Evolutionary conservation across 2,888 invertebrate genomes (phyloP), one percentile per base, ranked within the genome.

Genomic region (Epinotia nisella): DNA sequence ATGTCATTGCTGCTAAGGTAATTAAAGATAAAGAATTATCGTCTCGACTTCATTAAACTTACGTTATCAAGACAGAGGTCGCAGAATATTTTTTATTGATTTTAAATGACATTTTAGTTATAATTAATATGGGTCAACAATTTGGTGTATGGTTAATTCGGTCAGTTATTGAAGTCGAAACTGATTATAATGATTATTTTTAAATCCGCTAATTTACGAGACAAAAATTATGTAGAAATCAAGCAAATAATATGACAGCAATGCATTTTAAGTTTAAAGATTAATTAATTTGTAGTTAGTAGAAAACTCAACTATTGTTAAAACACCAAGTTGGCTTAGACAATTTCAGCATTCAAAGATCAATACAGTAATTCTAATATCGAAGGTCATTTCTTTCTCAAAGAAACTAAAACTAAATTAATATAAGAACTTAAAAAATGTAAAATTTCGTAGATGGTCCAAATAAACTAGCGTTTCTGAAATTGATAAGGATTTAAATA

Each of bases 1-100:
- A 24, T 68, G 67, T 76, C 78, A 78, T 82, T 85, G 81, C 80
- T 82, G 81, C 81, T 82, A 82, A 84, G 53, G 51, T 59, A 55
- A 70, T 70, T 66, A 75, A 68, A 17, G 65, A 70, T 65, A 74
- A 60, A 56, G 56, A 70, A 69, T 69, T 74, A 75, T 75, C 73
- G 56, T 53, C 61, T 51, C 65, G 68, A 64, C 70, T 64, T 62
- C 29, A 74, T 62, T 35, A 9, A 35, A 55, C 45, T 64, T 53
- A 29, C 56, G 61, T 68, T 72, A 72, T 72, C 72, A 45, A 55
- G 65, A 35, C 60, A 66, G 66, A 58, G 56, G 67, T 56, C 71
- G 35, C 11, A 51, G 41, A 55, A 67, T 9, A n/a, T 51, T 55
- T 55, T 67, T 61, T 60, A 61, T 67, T 67, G 53, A 67, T 61